Percentiles rank a stretch among this genome's conserved stretches.
phyloP scores from a whole-genome alignment of 1,140 invertebrate genomes.

The Dendrolimus punctatus region DNA sequence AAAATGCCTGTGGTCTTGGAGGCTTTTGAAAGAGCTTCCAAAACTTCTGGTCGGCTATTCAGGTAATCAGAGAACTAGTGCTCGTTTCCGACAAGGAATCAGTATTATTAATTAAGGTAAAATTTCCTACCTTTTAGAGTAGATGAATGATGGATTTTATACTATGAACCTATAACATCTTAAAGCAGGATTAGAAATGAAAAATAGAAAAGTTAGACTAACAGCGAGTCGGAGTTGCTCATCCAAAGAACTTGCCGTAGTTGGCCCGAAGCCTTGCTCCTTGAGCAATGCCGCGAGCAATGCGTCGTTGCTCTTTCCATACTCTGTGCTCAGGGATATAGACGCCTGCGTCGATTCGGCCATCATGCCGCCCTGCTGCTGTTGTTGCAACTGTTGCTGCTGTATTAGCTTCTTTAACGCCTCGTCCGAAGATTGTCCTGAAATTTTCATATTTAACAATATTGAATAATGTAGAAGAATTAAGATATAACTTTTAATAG shows the following conservation, averaged over 20 bases:
- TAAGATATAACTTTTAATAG: too few species aligned
- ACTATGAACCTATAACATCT: background rate
- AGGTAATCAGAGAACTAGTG: too few species aligned
- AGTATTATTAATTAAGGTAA: too few species aligned
- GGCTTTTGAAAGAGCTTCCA: too few species aligned
- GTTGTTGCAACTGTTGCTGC: slow-evolving; percentile 28
- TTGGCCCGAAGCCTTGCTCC: slow-evolving; percentile 78
- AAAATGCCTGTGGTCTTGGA: too few species aligned
- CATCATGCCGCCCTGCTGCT: slow-evolving; percentile 43
- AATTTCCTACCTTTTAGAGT: too few species aligned
- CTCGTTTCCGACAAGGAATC: too few species aligned
- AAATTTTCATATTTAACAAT: slow-evolving; percentile 10
- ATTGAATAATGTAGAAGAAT: background rate
- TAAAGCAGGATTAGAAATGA: slow-evolving; percentile 14
- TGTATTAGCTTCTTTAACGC: slow-evolving; percentile 54
- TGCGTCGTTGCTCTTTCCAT: slow-evolving; percentile 76
- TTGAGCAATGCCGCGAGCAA: slow-evolving; percentile 78
- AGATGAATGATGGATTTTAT: too few species aligned
- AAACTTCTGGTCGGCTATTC: too few species aligned
- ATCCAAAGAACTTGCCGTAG: slow-evolving; percentile 73
- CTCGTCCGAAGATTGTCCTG: slow-evolving; percentile 62
- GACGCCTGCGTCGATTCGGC: slow-evolving; percentile 58
- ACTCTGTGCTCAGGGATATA: slow-evolving; percentile 65
- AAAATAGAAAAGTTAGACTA: slow-evolving; percentile 51
- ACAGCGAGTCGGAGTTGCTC: slow-evolving; percentile 75